These are phyloP conservation scores for Apolygus lucorum DNA, from an alignment of 1,140 invertebrate genomes.

Conservation along the genomic window DNA sequence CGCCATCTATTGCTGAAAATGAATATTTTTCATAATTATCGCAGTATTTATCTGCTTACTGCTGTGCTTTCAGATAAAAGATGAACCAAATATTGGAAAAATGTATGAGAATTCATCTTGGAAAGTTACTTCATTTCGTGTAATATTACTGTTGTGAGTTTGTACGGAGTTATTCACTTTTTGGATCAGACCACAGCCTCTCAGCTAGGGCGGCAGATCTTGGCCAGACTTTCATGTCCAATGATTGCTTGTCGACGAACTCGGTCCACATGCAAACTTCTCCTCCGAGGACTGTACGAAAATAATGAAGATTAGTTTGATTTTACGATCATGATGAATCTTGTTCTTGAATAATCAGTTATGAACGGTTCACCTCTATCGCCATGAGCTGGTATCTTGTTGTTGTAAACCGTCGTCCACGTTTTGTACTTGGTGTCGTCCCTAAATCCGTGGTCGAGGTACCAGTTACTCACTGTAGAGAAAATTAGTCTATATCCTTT, in stretches of 20 bases:
- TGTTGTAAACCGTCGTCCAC: constrained; percentile 58
- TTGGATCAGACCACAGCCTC: constrained; percentile 64
- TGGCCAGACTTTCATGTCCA: constrained; percentile 65
- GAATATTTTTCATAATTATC: too few relatives aligned
- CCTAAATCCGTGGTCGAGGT: constrained; percentile 76
- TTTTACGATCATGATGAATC: not conserved
- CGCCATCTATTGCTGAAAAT: too few relatives aligned
- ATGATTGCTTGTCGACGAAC: constrained; percentile 53
- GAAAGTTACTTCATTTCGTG: too few relatives aligned
- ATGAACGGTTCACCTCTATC: constrained; percentile 7
- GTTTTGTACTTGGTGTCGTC: constrained; percentile 56
- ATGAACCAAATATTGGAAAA: too few relatives aligned
- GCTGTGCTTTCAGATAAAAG: too few relatives aligned
- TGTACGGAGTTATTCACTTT: constrained; percentile 38
- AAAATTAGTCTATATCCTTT: constrained; percentile 60
- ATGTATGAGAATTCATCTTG: too few relatives aligned
- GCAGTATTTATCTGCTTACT: too few relatives aligned
- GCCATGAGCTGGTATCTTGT: constrained; percentile 39
- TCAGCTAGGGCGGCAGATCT: constrained; percentile 66
- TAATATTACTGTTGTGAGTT: too few relatives aligned
- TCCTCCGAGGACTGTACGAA: constrained; percentile 48
- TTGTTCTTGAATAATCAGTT: not conserved
- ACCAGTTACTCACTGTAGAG: constrained; percentile 72
- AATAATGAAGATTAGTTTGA: too few relatives aligned
- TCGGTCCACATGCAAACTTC: constrained; percentile 65